Conservation (phyloP, 2,113 vertebrate genomes). For the Lepus europaeus region DNA sequence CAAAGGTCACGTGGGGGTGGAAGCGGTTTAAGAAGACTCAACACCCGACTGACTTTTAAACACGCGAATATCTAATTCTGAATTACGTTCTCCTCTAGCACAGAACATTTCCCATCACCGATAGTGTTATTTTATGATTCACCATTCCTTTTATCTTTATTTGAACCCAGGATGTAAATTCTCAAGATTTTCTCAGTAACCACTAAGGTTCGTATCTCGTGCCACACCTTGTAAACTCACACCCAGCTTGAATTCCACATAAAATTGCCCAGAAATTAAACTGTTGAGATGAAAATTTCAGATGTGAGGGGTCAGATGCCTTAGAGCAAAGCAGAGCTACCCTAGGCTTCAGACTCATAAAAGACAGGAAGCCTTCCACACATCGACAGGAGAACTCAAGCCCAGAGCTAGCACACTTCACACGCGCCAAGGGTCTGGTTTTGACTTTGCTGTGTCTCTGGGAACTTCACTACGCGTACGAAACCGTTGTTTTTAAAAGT, state of each 20-base stretch:
- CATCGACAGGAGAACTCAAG: constrained; percentile 34
- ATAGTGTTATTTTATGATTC: background rate
- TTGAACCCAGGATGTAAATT: background rate
- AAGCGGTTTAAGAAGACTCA: background rate
- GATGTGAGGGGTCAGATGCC: background rate
- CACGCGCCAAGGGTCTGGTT: background rate
- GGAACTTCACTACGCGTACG: background rate
- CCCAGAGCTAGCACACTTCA: background rate
- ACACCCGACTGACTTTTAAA: background rate
- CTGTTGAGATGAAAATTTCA: background rate
- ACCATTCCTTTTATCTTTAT: constrained; percentile 6
- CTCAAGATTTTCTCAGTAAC: constrained; percentile 29
- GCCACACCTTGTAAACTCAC: background rate
- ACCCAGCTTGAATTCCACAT: background rate
- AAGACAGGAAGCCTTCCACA: rapidly evolving
- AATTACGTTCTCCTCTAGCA: background rate
- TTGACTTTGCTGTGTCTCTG: background rate
- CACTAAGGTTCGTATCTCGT: background rate
- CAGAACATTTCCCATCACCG: background rate
- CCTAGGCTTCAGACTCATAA: background rate
- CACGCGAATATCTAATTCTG: constrained; percentile 31
- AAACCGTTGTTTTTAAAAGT: background rate
- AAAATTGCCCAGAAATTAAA: constrained; percentile 37
- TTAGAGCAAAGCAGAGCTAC: background rate
- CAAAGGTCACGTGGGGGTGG: background rate